Percentiles rank a stretch among this genome's conserved stretches.
These are phyloP conservation scores for Ispidina lecontei DNA, from an alignment of 2,797 vertebrate species.

Conservation along the genomic window DNA sequence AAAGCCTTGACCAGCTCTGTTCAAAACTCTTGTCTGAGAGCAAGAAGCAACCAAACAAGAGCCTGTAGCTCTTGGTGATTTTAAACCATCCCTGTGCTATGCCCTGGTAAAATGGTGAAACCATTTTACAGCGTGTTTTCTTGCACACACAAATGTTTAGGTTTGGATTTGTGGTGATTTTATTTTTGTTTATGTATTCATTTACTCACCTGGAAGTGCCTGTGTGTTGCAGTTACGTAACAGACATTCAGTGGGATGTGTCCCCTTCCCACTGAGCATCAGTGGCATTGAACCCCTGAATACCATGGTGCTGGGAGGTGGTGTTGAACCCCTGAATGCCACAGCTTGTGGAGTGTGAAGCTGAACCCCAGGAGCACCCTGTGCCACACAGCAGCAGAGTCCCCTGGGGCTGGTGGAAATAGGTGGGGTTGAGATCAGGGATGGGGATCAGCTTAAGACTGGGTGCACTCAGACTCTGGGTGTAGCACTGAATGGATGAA, in stretches of 20 bases:
- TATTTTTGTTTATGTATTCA: background rate
- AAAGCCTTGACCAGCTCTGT: background rate
- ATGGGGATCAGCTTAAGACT: background rate
- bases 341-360: background rate
- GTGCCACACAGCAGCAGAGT: rapidly evolving
- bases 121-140: background rate
- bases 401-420: background rate
- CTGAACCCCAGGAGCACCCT: background rate
- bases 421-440: background rate
- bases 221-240: background rate
- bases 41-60: background rate
- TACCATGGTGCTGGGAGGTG: background rate
- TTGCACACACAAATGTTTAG: background rate
- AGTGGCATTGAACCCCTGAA: background rate
- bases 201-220: background rate
- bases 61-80: background rate
- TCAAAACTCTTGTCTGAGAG: background rate
- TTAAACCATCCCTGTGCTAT: background rate
- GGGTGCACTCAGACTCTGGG: background rate
- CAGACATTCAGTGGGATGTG: background rate
- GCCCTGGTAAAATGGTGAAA: background rate
- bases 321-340: background rate
- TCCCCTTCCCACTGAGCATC: background rate
- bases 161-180: background rate
- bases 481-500: background rate